Evolutionary conservation across 2,888 invertebrate species (phyloP), one percentile per base, ranked within the genome.

Genomic region (Acanthosoma haemorrhoidale): DNA sequence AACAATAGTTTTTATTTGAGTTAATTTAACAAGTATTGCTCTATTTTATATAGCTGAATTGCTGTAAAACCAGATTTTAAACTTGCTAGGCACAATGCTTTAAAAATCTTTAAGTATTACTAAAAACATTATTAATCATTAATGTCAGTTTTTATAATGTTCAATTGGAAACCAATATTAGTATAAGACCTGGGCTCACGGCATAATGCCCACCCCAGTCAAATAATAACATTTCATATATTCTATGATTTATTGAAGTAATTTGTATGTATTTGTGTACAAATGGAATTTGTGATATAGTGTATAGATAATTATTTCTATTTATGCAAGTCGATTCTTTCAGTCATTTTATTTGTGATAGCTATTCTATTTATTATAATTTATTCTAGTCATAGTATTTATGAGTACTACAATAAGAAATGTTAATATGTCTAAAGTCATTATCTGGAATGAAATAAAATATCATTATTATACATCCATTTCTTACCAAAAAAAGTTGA

Each of bases 341-440:
- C 4, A 43, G 43, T 43, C 21, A 43, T 43, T 21, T 43, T 43
- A 43, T 43, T 21, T 43, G 21, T 43, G 25, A 3, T 51, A 51
- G 51, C 21, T 13, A 51, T 25, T 51, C 29, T 51, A 51, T 51
- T 51, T 51, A 51, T 51, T 51, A 51, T 51, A 51, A 51, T 51
- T 51, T 51, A 51, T 51, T 51, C 51, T 51, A 51, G 51, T 51
- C 51, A 51, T 51, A 51, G n/a, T 51, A 4, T 21, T 21, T n/a
- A n/a, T n/a, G n/a, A n/a, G n/a, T n/a, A n/a, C n/a, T n/a, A n/a
- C n/a, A n/a, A n/a, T n/a, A n/a, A n/a, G n/a, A n/a, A n/a, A n/a
- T n/a, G n/a, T n/a, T n/a, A n/a, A n/a, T n/a, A n/a, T n/a, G n/a
- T n/a, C n/a, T n/a, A n/a, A n/a, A n/a, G n/a, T n/a, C n/a, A n/a